A percentile compares a stretch with the other conserved stretches of the same genome.
phyloP scores from a whole-genome alignment of 2,888 invertebrate genomes.

The Lagria hirta region DNA sequence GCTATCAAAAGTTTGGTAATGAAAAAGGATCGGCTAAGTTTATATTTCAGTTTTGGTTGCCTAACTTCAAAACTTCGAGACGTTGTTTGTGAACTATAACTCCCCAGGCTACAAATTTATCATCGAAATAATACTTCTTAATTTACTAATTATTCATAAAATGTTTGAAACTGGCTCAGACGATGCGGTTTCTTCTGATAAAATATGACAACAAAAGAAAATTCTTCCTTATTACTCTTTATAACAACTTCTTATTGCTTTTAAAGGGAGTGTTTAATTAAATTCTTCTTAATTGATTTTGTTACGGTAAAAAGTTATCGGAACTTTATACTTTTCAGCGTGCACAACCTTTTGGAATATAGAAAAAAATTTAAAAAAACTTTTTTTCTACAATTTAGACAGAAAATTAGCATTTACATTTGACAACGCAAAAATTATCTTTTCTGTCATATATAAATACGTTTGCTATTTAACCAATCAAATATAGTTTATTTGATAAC shows the following conservation, averaged over 20 bases:
- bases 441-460: no score
- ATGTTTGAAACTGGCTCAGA: slow-evolving; percentile 41
- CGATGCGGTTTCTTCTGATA: slow-evolving; percentile 31
- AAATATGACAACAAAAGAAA: slow-evolving; percentile 11
- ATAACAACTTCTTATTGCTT: slow-evolving; percentile 19
- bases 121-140: slow-evolving; percentile 50
- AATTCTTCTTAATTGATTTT: slow-evolving; percentile 33
- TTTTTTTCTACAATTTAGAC: no score
- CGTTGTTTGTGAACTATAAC: slow-evolving; percentile 42
- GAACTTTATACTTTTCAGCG: slow-evolving; percentile 17
- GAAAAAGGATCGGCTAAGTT: slow-evolving; percentile 51
- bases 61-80: slow-evolving; percentile 45
- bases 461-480: no score
- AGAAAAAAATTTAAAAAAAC: no score
- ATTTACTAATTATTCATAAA: slow-evolving; percentile 48
- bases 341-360: slow-evolving; percentile 12
- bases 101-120: slow-evolving; percentile 42
- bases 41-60: slow-evolving; percentile 48
- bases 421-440: no score
- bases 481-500: no score
- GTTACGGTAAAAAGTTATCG: slow-evolving; percentile 30
- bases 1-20: slow-evolving; percentile 43
- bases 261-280: slow-evolving; percentile 33
- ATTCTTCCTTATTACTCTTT: slow-evolving; percentile 9
- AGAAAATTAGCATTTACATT: no score